phyloP scores from a whole-genome alignment of 2,888 invertebrate genomes.

The Branchinecta sandiegonensis region DNA sequence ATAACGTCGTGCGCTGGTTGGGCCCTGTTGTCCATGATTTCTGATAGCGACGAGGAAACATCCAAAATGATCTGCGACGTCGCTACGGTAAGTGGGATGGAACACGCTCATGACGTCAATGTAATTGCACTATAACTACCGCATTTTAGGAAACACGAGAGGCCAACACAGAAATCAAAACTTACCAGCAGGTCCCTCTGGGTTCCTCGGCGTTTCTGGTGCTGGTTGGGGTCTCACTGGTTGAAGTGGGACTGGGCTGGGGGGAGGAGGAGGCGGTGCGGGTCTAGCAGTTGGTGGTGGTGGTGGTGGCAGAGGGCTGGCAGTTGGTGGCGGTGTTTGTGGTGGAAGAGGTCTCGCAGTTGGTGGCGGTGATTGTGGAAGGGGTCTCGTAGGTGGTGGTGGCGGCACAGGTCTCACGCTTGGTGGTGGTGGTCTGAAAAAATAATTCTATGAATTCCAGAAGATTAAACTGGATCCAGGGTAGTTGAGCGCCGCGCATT shows the following conservation, averaged over 20 bases:
- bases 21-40: too few relatives aligned
- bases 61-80: too few relatives aligned
- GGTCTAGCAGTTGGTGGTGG: not conserved
- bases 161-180: too few relatives aligned
- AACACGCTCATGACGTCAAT: too few relatives aligned
- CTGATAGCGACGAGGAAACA: too few relatives aligned
- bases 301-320: not conserved
- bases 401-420: not conserved
- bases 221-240: not conserved
- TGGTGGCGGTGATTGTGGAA: not conserved
- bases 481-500: too few relatives aligned
- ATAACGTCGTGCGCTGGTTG: too few relatives aligned
- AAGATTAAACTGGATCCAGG: too few relatives aligned
- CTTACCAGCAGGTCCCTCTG: too few relatives aligned
- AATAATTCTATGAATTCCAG: not conserved
- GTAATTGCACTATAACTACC: too few relatives aligned
- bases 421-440: slow-evolving; percentile 12
- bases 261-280: not conserved
- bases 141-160: too few relatives aligned
- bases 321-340: not conserved
- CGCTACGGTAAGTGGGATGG: too few relatives aligned
- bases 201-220: not conserved
- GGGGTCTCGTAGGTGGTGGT: not conserved
- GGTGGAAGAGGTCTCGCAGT: not conserved
- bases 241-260: not conserved